phyloP scores from a whole-genome alignment of 2,797 vertebrate species.

The Pseudochaenichthys georgianus region DNA sequence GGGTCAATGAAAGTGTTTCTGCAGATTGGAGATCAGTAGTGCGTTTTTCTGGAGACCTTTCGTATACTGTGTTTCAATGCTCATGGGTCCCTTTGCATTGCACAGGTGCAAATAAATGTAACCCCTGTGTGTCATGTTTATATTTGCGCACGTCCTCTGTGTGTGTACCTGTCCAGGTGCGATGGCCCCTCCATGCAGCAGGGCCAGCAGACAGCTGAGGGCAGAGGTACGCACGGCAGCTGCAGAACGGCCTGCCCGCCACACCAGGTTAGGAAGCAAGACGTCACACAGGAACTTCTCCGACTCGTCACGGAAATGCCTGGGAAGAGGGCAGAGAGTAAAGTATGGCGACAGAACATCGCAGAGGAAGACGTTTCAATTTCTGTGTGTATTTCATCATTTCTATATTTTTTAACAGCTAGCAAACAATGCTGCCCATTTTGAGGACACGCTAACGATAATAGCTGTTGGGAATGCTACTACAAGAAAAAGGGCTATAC shows the following conservation, averaged over 20 bases:
- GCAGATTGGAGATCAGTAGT: constrained; percentile 39
- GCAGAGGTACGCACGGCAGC: constrained; percentile 91
- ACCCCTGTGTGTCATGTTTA: neutral
- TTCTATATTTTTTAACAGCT: neutral
- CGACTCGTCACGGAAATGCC: constrained; percentile 86
- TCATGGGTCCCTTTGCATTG: constrained; percentile 13
- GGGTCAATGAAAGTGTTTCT: constrained; percentile 57
- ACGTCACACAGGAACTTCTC: constrained; percentile 88
- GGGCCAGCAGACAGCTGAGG: constrained; percentile 92
- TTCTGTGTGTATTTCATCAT: neutral
- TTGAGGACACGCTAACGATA: neutral
- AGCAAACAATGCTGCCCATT: neutral
- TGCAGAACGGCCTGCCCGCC: constrained; percentile 91
- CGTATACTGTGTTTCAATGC: constrained; percentile 32
- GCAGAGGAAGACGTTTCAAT: neutral
- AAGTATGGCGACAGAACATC: neutral
- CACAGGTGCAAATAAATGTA: constrained; percentile 32
- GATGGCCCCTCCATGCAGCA: constrained; percentile 86
- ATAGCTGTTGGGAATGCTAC: constrained; percentile 1
- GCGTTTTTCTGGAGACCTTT: constrained; percentile 7
- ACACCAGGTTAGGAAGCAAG: constrained; percentile 93
- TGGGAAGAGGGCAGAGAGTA: constrained; percentile 61
- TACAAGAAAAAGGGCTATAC: constrained; percentile 20
- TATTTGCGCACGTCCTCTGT: neutral
- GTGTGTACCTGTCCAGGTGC: constrained; percentile 86